Base-by-base conservation (phyloP, 2,888 invertebrate genomes). In the Trissoscelio sp. region DNA sequence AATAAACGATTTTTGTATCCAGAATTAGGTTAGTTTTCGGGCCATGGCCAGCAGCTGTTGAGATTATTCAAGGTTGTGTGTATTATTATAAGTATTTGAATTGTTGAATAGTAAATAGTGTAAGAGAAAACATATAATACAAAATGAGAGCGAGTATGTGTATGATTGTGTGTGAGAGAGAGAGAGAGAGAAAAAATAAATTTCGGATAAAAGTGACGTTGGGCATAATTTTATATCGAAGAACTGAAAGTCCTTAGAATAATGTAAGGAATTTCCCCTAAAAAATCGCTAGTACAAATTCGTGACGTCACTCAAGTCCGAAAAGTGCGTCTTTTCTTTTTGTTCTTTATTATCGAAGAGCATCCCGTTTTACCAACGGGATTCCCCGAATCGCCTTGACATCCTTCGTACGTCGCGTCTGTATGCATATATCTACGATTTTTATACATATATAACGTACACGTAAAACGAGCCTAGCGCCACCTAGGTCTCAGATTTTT, bases 41-140 rank as follows among this genome's bases (percentile, higher is more conserved):
- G 88, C 88, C 86, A 87, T 87, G 87, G 87, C 89, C 89, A 91
- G 88, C 90, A 91, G 90, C 90, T 91, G 89, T 90, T 91, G 91
- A 91, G 91, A 91, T 91, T 91, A 91, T 90, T 89, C 90, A 89
- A 90, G 91, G 91, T 91, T 91, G 91, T 91, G 91, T 89, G 88
- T 90, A 91, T 90, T 87, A 88, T 88, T 90, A 90, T 91, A 91
- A 91, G 90, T 90, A 91, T 90, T 90, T 89, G 85, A 89, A 89
- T 90, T 91, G 91, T 91, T 91, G 90, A 91, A 90, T 91, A 90
- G 87, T 91, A 88, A 87, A 88, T 90, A 90, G 87, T 86, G 83
- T 90, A 89, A 89, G 88, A 82, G 81, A 74, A 42, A 62, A 57
- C 31, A 73, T 31, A 75, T 42, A 60, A 46, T 70, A 31, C 16